phyloP scores from a whole-genome alignment of 2,888 invertebrate species.

The Neoascia interrupta region DNA sequence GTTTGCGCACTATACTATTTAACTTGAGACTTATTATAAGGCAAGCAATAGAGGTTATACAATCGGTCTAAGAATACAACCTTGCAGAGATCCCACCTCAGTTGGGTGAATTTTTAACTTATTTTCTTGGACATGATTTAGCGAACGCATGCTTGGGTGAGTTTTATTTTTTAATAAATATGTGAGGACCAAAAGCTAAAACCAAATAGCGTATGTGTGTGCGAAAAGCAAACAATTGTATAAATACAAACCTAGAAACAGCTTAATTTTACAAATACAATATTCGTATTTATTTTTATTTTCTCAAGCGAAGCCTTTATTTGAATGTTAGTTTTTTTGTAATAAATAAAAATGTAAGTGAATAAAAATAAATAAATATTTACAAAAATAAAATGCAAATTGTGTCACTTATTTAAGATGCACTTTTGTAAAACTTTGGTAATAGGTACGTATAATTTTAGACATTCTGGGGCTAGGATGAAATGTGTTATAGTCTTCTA shows the following conservation, averaged over 20 bases:
- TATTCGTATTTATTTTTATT: neutral
- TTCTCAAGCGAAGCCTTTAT: neutral
- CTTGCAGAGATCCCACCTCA: neutral
- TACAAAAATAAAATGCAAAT: neutral
- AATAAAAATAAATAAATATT: neutral
- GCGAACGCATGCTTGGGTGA: no score
- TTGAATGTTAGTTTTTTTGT: neutral
- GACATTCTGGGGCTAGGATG: no score
- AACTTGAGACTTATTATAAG: constrained; percentile 9
- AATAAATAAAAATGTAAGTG: neutral
- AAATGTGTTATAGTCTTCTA: no score
- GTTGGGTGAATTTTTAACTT: neutral
- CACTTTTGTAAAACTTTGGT: neutral
- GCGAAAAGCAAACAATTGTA: neutral
- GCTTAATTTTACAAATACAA: no score
- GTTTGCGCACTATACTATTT: constrained; percentile 23
- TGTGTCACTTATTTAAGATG: neutral
- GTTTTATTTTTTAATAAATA: no score
- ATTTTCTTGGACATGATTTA: neutral
- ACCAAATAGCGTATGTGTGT: neutral
- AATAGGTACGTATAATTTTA: no score
- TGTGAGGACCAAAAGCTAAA: no score
- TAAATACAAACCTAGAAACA: no score
- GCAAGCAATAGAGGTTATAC: constrained; percentile 20
- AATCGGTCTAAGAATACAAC: neutral